A percentile compares a stretch with the other conserved stretches of the same genome.
These are phyloP conservation scores for Dasyornis broadbenti DNA, from an alignment of 2,113 vertebrate species.

Conservation along the genomic window DNA sequence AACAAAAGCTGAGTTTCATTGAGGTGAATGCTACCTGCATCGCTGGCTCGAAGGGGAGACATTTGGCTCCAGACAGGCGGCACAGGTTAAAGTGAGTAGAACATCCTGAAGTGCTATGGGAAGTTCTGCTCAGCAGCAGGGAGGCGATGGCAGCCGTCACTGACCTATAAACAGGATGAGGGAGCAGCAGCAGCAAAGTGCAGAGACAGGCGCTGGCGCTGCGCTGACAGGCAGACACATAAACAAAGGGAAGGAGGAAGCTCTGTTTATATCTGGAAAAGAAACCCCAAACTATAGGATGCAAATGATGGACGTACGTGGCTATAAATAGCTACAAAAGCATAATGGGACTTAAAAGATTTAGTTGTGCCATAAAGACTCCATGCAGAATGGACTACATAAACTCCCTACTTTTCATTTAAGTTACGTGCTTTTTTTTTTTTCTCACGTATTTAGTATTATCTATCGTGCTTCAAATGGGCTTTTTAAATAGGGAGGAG, in stretches of 20 bases:
- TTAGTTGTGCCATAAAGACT: not conserved
- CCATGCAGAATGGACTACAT: not conserved
- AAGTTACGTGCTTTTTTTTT: not conserved
- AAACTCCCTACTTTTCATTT: not conserved
- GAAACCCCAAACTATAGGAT: slow-evolving; percentile 57
- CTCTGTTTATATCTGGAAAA: slow-evolving; percentile 60
- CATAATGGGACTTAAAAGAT: slow-evolving; percentile 13
- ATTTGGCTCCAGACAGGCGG: slow-evolving; percentile 23
- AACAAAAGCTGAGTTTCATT: not conserved
- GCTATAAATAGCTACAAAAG: slow-evolving; percentile 63
- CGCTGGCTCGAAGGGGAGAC: not conserved
- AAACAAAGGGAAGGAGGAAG: slow-evolving; percentile 69
- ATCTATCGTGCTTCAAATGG: not conserved
- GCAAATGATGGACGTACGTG: not conserved
- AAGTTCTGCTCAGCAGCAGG: not conserved
- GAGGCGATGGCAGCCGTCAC: not conserved
- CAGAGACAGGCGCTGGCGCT: slow-evolving; percentile 48
- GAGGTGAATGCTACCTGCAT: not conserved
- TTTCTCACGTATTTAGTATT: not conserved
- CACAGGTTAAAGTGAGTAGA: slow-evolving; percentile 36
- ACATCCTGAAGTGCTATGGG: slow-evolving; percentile 54
- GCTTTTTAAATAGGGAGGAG: not conserved
- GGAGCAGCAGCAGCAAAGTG: slow-evolving; percentile 49
- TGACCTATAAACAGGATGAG: slow-evolving; percentile 76
- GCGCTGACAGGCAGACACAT: slow-evolving; percentile 55